Evolutionary conservation across 1,140 invertebrate species (phyloP), one percentile per base, ranked within the genome.

Genomic region (Drosophila biarmipes): DNA sequence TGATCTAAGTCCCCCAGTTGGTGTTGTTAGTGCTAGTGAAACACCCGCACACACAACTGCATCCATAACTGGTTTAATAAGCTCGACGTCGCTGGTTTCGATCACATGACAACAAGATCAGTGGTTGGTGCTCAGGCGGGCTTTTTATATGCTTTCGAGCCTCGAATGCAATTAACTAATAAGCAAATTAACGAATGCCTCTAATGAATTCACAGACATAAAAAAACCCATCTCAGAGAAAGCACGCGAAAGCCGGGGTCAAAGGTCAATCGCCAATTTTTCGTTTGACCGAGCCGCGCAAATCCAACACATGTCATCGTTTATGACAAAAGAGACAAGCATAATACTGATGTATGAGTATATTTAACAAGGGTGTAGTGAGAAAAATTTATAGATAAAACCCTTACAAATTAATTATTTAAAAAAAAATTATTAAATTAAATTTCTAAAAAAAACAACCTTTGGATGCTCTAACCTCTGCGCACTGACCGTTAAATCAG

Each of bases 21-120:
- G 2, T 29, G 7, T 29, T 29, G 12, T 35, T 61, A 29, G 38
- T 42, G 38, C 54, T 24, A 24, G n/a, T 17, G 29, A 59, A 66
- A 57, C 54, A 58, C 42, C 46, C 37, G 27, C 46, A 34, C 48
- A 55, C 63, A 64, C 64, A 67, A 64, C 57, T 76, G 78, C 61
- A 86, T 51, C 54, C 45, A 51, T 59, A 87, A 89, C 84, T 82
- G 72, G 82, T 82, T 89, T 81, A 82, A 68, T 78, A 57, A 61
- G 68, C 49, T 62, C 48, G 53, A 37, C 19, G 31, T 31, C 19
- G 67, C 61, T 29, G 56, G 51, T 54, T 63, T 73, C 27, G 14
- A 40, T 87, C 82, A 89, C 84, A 89, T 82, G 74, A 87, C 78
- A 73, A 66, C 61, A 21, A 21, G 38, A 46, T 21, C 56, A 15